Conservation (phyloP, 92 coral and sea anemone genomes). For the Micromussa lordhowensis region DNA sequence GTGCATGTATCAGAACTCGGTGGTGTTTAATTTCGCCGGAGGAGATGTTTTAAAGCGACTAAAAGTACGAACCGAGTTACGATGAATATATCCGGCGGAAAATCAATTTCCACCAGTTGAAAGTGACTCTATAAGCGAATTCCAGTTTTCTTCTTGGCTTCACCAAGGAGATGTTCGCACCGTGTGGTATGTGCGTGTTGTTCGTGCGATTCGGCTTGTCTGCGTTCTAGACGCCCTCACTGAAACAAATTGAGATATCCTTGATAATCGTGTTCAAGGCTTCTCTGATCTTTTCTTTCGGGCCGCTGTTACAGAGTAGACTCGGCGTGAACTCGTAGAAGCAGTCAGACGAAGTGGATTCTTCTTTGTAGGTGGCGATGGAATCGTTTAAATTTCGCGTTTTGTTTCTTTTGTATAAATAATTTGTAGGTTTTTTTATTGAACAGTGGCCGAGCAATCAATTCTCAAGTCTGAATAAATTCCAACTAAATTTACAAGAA, state of each 20-base stretch:
- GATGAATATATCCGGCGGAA: not conserved
- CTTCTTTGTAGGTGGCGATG: not conserved
- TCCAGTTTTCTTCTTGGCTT: not conserved
- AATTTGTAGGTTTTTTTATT: not conserved
- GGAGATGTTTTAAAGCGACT: not conserved
- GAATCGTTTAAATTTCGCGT: not conserved
- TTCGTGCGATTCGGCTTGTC: not conserved
- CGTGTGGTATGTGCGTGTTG: not conserved
- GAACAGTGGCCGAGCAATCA: not conserved
- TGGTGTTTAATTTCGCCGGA: not conserved
- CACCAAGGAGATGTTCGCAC: constrained; percentile 6
- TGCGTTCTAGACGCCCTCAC: no score
- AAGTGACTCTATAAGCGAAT: not conserved
- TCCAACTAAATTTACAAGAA: not conserved
- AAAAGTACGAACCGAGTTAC: not conserved
- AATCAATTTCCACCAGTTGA: not conserved
- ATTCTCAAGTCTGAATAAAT: not conserved
- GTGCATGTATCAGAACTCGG: not conserved
- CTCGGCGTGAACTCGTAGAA: not conserved
- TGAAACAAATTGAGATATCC: no score
- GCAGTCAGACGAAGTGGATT: not conserved
- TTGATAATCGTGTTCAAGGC: no score
- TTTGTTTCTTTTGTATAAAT: not conserved
- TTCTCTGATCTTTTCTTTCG: no score
- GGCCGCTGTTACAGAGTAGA: no score